Evolutionary conservation across 2,888 invertebrate species (phyloP).

Genomic region (Isoperla grammatica): DNA sequence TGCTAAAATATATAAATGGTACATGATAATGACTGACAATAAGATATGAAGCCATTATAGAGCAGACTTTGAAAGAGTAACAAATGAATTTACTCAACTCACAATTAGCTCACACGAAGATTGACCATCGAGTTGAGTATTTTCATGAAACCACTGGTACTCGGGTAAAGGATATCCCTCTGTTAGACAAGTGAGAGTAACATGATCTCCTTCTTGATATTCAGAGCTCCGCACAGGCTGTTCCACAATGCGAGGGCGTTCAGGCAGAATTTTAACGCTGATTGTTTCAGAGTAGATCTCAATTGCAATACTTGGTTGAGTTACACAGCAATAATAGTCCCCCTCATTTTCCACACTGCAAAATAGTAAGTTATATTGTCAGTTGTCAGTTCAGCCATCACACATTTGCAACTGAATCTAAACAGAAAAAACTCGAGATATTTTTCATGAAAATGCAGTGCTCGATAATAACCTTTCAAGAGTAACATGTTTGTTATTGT

Average conservation of each 20-base stretch:
- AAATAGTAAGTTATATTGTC: background rate
- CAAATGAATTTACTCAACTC: too few relatives aligned
- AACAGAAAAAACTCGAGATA: too few relatives aligned
- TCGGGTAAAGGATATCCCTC: conserved; percentile 30
- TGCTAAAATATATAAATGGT: too few relatives aligned
- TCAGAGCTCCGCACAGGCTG: conserved; percentile 26
- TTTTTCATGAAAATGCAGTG: too few relatives aligned
- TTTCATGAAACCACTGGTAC: conserved; percentile 33
- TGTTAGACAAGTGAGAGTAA: conserved; percentile 28
- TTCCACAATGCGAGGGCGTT: conserved; percentile 29
- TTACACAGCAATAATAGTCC: conserved; percentile 39
- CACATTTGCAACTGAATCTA: too few relatives aligned
- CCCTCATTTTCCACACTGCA: conserved; percentile 36
- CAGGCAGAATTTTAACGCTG: conserved; percentile 27
- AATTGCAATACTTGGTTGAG: conserved; percentile 26
- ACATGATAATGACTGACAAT: too few relatives aligned
- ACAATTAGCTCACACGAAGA: background rate
- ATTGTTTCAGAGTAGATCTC: conserved; percentile 29
- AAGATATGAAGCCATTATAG: too few relatives aligned
- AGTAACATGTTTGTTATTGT: too few relatives aligned
- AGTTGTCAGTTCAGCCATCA: background rate
- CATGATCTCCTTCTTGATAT: conserved; percentile 25
- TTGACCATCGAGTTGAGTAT: background rate
- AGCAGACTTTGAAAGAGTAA: too few relatives aligned
- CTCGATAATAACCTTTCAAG: too few relatives aligned